Conservation (phyloP, 2,888 invertebrate genomes). For the Eilema depressum region DNA sequence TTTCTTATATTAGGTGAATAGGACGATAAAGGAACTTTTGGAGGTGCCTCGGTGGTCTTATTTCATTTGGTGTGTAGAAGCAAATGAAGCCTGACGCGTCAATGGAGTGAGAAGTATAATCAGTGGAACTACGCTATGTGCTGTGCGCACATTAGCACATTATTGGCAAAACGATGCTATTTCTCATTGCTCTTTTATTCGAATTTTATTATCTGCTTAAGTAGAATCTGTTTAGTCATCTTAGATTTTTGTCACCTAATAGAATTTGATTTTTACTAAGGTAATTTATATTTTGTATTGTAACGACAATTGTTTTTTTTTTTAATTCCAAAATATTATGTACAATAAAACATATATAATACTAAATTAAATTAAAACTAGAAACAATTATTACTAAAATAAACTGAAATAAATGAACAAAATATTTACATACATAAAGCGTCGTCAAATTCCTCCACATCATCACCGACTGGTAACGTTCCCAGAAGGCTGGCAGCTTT, state of each 20-base stretch:
- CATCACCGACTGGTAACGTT: too few relatives aligned
- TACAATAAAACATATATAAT: too few relatives aligned
- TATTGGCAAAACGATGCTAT: slow-evolving; percentile 51
- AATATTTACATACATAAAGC: too few relatives aligned
- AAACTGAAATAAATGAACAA: too few relatives aligned
- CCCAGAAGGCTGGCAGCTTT: too few relatives aligned
- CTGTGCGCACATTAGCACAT: slow-evolving; percentile 55
- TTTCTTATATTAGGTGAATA: slow-evolving; percentile 11
- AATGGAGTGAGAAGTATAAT: slow-evolving; percentile 66
- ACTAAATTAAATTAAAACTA: too few relatives aligned
- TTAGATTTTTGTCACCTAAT: background rate
- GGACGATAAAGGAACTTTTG: slow-evolving; percentile 22
- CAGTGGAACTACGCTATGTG: slow-evolving; percentile 59
- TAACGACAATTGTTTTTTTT: too few relatives aligned
- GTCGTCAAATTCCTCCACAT: too few relatives aligned
- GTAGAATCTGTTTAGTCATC: slow-evolving; percentile 19
- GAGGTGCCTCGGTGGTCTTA: slow-evolving; percentile 35
- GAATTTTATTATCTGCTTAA: slow-evolving; percentile 34
- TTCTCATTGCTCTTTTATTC: slow-evolving; percentile 45
- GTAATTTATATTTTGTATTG: too few relatives aligned
- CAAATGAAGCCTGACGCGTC: slow-evolving; percentile 67
- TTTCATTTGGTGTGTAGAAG: slow-evolving; percentile 46
- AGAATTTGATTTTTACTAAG: background rate
- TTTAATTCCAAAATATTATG: too few relatives aligned
- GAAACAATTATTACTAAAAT: too few relatives aligned